Conservation (phyloP, 2,113 vertebrate genomes). For the Sebastes schlegelii region DNA sequence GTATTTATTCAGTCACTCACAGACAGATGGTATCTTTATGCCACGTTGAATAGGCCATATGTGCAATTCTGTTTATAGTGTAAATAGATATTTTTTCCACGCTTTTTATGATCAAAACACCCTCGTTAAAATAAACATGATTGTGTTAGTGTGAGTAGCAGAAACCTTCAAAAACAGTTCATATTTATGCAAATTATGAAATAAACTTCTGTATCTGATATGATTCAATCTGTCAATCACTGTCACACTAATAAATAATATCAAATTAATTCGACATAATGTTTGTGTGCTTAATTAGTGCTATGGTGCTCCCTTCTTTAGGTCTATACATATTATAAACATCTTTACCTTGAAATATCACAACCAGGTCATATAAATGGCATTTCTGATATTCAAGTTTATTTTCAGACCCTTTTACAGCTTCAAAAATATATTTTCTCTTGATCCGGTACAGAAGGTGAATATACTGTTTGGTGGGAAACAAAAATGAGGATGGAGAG, state of each 20-base stretch:
- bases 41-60: slow-evolving; percentile 51
- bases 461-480: slow-evolving; percentile 34
- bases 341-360: neutral
- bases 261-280: neutral
- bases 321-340: neutral
- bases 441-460: slow-evolving; percentile 28
- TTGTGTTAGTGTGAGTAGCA: slow-evolving; percentile 34
- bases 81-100: slow-evolving; percentile 80
- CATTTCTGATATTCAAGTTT: slow-evolving; percentile 69
- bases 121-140: slow-evolving; percentile 4
- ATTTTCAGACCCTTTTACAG: slow-evolving; percentile 68
- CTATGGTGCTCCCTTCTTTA: neutral
- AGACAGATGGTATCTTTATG: slow-evolving; percentile 29
- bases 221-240: slow-evolving; percentile 3
- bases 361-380: neutral
- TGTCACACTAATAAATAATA: slow-evolving; percentile 48
- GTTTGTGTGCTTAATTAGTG: neutral
- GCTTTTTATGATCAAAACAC: slow-evolving; percentile 55
- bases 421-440: slow-evolving; percentile 81
- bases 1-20: slow-evolving; percentile 22
- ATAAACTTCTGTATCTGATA: slow-evolving; percentile 18
- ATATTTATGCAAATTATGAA: slow-evolving; percentile 33
- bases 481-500: slow-evolving; percentile 27
- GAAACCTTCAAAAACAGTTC: slow-evolving; percentile 50
- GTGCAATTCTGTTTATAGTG: slow-evolving; percentile 84